These are phyloP conservation scores for Acanthoscelides obtectus DNA, from an alignment of 2,888 invertebrate species.

Conservation along the genomic window DNA sequence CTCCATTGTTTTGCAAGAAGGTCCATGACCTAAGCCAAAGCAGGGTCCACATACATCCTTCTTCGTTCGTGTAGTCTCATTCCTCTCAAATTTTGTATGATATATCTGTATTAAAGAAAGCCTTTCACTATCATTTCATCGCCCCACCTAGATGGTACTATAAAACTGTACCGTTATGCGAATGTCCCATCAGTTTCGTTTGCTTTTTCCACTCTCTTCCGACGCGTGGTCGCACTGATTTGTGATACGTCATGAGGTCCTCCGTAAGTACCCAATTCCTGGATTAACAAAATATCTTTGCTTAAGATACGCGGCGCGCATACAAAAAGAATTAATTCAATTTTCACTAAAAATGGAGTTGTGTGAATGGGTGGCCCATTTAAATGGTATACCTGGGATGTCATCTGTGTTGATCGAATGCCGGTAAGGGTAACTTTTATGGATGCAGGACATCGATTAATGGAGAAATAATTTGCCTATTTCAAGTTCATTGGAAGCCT, in stretches of 20 bases:
- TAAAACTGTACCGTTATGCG: neutral
- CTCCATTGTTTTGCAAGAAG: too few relatives aligned
- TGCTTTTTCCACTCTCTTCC: slow-evolving; percentile 26
- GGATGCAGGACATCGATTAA: too few relatives aligned
- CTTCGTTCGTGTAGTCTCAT: neutral
- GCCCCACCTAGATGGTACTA: neutral
- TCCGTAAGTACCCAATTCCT: slow-evolving; percentile 29
- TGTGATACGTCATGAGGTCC: slow-evolving; percentile 31
- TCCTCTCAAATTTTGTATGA: neutral
- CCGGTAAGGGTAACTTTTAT: too few relatives aligned
- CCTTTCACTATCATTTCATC: neutral
- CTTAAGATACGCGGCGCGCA: too few relatives aligned
- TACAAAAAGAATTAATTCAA: too few relatives aligned
- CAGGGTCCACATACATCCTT: neutral
- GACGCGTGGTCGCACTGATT: slow-evolving; percentile 20
- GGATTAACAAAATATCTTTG: neutral
- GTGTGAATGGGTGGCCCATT: too few relatives aligned
- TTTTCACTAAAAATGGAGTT: too few relatives aligned
- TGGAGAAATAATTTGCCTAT: too few relatives aligned
- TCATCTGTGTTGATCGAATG: too few relatives aligned
- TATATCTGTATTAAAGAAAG: neutral
- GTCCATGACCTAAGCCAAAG: too few relatives aligned
- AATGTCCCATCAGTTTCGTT: slow-evolving; percentile 32
- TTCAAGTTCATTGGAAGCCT: too few relatives aligned
- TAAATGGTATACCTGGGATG: too few relatives aligned